Base-by-base conservation (phyloP, 53 echinoderm and acorn worm genomes). In the Mesocentrotus franciscanus region DNA sequence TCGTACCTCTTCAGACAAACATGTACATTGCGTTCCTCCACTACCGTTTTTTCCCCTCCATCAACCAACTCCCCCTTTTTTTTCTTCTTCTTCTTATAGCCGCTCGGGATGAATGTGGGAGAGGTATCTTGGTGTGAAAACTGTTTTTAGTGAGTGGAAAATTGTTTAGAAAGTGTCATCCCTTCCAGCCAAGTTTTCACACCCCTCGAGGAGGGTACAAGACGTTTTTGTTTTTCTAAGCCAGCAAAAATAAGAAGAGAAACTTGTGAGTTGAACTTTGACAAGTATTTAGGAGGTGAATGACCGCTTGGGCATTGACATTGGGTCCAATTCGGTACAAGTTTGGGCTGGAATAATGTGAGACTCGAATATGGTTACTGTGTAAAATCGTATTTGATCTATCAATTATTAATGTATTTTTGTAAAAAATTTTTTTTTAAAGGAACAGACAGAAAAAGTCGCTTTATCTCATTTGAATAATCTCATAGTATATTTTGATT, bases 91-190 rank as follows among this genome's bases (percentile, higher is more conserved):
- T 57, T 58, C 26, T n/a, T 27, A 56, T 87, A 8, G 87, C 87
- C 87, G 87, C 87, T 9, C 87, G 87, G 87, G 87, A 87, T 58
- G 87, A 59, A 87, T 87, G 56, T 29, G 87, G 87, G 87, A 87
- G 87, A 87, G 61, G 91, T 91, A 35, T 91, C 91, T 62, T 39
- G 64, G 91, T 64, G 91, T 20, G 91, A 91, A 91, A 91, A 91
- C 91, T 91, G 92, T 92, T 92, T 92, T 92, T 92, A 70, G 92
- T 92, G 92, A 92, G 92, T 92, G 56, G 71, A 92, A 92, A 74
- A 92, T 93, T 93, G 94, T 93, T 93, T 93, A 78, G 78, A 81
- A 81, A 93, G 94, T 79, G 75, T 79, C 94, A 93, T 60, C 68
- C 94, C 94, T 93, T 57, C 94, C 36, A 60, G 94, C 83, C 34